Base-by-base conservation (phyloP, 1,140 invertebrate genomes). In the Copidosoma floridanum region DNA sequence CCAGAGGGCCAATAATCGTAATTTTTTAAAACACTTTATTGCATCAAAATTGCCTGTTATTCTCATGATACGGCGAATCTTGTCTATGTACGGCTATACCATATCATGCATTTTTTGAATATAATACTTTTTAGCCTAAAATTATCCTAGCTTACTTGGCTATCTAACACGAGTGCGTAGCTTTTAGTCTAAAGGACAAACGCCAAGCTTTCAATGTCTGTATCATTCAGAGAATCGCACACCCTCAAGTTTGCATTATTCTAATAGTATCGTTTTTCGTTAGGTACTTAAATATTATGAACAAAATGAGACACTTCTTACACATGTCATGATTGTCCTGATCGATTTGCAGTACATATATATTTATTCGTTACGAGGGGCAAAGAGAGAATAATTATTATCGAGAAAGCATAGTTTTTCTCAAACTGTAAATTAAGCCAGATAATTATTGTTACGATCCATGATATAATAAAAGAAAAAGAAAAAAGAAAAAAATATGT, bases 371-470 rank as follows among this genome's bases (percentile, higher is more conserved):
- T 44, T 20, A 21, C 46, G n/a, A n/a, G n/a, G n/a, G n/a, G n/a
- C n/a, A n/a, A n/a, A n/a, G n/a, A n/a, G n/a, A n/a, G n/a, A n/a
- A n/a, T n/a, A n/a, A n/a, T n/a, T n/a, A n/a, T n/a, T n/a, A n/a
- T n/a, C n/a, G n/a, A 37, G 37, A 47, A 29, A 23, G 16, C 29
- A 46, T n/a, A 2, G 23, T 59, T 59, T 52, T 21, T 44, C 24
- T 59, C 40, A 14, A 53, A 29, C 8, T 55, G 24, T 60, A 60
- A 10, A 55, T 56, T 55, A 56, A 56, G 21, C 46, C 12, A 44
- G 57, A 67, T 70, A 65, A 55, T 59, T 48, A 64, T 63, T 48
- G 40, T 62, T 44, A 55, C 41, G 29, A 54, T 64, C 60, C n/a
- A n/a, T n/a, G n/a, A n/a, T n/a, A n/a, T n/a, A n/a, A n/a, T n/a